Evolutionary conservation across 2,888 invertebrate species (phyloP).

Genomic region (Spodoptera picta): DNA sequence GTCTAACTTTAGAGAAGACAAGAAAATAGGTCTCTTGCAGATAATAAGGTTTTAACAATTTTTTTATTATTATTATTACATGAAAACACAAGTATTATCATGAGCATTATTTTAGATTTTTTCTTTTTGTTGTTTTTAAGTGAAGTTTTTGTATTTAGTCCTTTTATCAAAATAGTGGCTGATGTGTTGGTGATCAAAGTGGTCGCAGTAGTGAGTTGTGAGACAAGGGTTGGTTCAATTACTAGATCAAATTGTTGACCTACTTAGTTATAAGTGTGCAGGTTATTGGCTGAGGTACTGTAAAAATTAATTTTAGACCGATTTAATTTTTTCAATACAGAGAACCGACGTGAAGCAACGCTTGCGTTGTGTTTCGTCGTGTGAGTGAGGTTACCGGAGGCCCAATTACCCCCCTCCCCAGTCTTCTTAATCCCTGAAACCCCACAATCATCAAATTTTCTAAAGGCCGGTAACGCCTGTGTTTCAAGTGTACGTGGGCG

Average conservation of each 20-base stretch:
- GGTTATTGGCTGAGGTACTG: slow-evolving; percentile 19
- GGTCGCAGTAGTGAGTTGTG: background rate
- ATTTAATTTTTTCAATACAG: too few relatives aligned
- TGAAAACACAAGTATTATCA: background rate
- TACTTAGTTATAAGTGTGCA: slow-evolving; percentile 30
- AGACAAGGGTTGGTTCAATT: slow-evolving; percentile 46
- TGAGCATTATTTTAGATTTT: background rate
- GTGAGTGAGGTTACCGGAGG: too few relatives aligned
- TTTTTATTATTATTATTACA: background rate
- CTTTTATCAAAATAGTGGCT: slow-evolving; percentile 15
- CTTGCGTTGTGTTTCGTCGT: too few relatives aligned
- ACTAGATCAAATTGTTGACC: slow-evolving; percentile 44
- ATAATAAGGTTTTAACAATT: background rate
- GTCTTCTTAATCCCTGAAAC: too few relatives aligned
- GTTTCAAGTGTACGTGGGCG: too few relatives aligned
- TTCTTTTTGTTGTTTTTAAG: background rate
- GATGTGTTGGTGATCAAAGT: slow-evolving; percentile 4
- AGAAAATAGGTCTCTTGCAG: too few relatives aligned
- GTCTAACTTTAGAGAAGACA: too few relatives aligned
- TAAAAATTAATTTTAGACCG: too few relatives aligned
- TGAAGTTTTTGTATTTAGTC: slow-evolving; percentile 28
- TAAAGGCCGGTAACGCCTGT: too few relatives aligned
- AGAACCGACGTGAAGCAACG: background rate
- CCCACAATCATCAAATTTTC: too few relatives aligned
- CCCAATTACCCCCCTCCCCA: too few relatives aligned